A percentile compares a stretch with the other conserved stretches of the same genome.
phyloP scores from a whole-genome alignment of 2,113 vertebrate genomes.

The Lethenteron reissneri region DNA sequence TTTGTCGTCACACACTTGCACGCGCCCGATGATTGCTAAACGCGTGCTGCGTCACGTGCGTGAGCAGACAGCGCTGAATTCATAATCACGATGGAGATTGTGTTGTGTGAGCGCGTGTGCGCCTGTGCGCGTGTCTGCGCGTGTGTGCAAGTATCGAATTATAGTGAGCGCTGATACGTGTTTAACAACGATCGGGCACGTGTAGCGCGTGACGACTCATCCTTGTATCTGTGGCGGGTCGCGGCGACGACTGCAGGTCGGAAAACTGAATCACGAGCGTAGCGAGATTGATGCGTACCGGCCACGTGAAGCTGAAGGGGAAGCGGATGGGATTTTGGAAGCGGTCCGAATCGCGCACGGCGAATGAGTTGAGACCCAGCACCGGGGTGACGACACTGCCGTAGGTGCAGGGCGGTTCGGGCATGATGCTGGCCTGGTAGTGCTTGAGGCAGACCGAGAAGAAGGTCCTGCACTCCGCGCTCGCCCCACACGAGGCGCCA shows the following conservation, averaged over 20 bases:
- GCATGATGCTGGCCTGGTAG: constrained; percentile 27
- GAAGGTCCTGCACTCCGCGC: constrained; percentile 34
- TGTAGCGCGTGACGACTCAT: not conserved
- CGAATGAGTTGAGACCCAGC: constrained; percentile 15
- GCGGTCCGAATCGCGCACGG: constrained; percentile 22
- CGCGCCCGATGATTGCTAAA: too few species aligned
- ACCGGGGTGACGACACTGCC: constrained; percentile 30
- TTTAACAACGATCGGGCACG: not conserved
- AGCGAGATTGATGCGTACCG: constrained; percentile 25
- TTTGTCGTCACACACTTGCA: too few species aligned
- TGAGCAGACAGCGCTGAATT: too few species aligned
- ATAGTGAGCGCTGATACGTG: too few species aligned
- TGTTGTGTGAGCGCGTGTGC: too few species aligned
- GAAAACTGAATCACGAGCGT: not conserved
- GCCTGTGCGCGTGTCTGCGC: not conserved
- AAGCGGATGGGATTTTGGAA: constrained; percentile 24
- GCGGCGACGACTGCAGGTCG: not conserved
- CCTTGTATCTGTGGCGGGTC: not conserved
- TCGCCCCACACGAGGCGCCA: constrained; percentile 17
- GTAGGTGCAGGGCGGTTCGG: constrained; percentile 42
- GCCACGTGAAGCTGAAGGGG: constrained; percentile 48
- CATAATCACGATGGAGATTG: too few species aligned
- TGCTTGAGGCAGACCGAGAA: constrained; percentile 59
- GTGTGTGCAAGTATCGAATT: not conserved
- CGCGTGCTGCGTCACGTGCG: too few species aligned